Conservation (phyloP, 1,140 invertebrate genomes). For the Drosophila malerkotliana region DNA sequence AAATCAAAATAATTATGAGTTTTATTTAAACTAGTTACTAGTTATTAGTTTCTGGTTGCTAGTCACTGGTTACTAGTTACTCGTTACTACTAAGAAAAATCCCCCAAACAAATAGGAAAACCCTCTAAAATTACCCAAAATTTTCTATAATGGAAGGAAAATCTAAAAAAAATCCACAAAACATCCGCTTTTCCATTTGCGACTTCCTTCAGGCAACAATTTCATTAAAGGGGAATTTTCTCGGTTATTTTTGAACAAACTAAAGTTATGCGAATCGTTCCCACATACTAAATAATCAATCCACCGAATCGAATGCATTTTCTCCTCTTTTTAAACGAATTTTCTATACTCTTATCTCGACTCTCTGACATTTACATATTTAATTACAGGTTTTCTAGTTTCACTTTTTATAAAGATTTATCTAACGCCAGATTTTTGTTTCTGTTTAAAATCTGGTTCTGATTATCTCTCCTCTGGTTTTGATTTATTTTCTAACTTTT, state of each 20-base stretch:
- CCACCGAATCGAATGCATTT: not conserved
- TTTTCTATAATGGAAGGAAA: not conserved
- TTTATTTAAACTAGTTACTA: not conserved
- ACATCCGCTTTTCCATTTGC: constrained; percentile 4
- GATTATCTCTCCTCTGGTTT: not conserved
- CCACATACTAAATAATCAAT: constrained; percentile 15
- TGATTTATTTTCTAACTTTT: not conserved
- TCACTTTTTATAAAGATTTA: not conserved
- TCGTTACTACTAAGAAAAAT: not conserved
- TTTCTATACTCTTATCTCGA: not conserved
- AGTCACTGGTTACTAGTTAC: too few relatives aligned
- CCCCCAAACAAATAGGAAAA: not conserved
- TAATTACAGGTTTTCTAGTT: not conserved
- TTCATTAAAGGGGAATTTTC: constrained; percentile 18
- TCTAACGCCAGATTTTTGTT: not conserved
- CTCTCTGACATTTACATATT: not conserved
- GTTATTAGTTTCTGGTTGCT: not conserved
- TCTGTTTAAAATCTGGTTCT: not conserved
- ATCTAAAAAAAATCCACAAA: not conserved
- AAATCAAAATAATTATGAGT: not conserved
- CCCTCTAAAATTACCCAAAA: not conserved
- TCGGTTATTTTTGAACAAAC: not conserved
- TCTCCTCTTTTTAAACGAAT: constrained; percentile 1
- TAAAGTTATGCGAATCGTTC: constrained; percentile 6
- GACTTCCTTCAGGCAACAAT: constrained; percentile 8